phyloP scores from a whole-genome alignment of 2,113 vertebrate genomes.

The Dendropsophus ebraccatus region DNA sequence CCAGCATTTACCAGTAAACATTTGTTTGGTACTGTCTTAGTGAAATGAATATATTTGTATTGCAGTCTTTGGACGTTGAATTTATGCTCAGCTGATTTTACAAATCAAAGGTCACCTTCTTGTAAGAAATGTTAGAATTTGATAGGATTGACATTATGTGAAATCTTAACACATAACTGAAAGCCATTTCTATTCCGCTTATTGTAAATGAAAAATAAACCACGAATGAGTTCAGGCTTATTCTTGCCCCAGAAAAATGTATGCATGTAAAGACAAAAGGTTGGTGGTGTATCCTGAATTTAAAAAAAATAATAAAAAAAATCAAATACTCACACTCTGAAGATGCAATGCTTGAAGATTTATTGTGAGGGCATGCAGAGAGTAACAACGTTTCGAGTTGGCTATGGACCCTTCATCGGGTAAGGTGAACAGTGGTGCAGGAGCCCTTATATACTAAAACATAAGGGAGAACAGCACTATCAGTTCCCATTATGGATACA shows the following conservation, averaged over 20 bases:
- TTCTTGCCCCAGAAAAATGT: neutral
- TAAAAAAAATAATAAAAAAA: slow-evolving; percentile 33
- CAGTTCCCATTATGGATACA: slow-evolving; percentile 56
- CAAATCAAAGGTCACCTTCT: neutral
- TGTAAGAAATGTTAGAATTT: neutral
- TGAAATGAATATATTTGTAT: neutral
- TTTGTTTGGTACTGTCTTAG: neutral
- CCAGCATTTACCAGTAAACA: neutral
- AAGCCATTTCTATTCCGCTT: neutral
- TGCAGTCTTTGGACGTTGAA: neutral
- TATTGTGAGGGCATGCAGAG: slow-evolving; percentile 58
- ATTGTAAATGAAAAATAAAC: slow-evolving; percentile 28
- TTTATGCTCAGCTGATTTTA: neutral
- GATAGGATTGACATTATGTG: neutral
- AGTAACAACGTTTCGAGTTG: slow-evolving; percentile 55
- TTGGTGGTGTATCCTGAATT: slow-evolving; percentile 57
- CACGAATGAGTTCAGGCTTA: neutral
- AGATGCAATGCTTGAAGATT: slow-evolving; percentile 59
- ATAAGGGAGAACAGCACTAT: slow-evolving; percentile 58
- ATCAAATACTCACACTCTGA: slow-evolving; percentile 56
- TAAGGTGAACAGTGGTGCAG: slow-evolving; percentile 55
- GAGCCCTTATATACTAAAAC: slow-evolving; percentile 57
- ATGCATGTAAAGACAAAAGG: slow-evolving; percentile 55
- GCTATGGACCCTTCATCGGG: slow-evolving; percentile 57
- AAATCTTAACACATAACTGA: neutral